Evolutionary conservation across 2,888 invertebrate genomes (phyloP).

Genomic region (Phlogophora meticulosa): DNA sequence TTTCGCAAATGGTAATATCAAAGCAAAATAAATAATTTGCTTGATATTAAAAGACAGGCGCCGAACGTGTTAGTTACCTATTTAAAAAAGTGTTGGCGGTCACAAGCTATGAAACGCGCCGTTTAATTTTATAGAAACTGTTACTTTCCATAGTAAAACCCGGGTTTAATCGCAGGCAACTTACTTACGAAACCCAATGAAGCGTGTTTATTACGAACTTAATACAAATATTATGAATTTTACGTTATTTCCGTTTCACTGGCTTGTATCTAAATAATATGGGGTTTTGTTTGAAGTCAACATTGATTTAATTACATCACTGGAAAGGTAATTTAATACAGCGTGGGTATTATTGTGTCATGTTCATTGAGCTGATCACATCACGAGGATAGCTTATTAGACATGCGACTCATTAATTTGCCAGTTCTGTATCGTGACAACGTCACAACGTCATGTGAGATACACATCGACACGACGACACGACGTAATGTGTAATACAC

Average conservation of each 20-base stretch:
- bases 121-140: too few species aligned
- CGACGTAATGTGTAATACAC: too few species aligned
- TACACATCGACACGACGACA: neutral
- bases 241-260: conserved; percentile 25
- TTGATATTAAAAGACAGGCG: too few species aligned
- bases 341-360: neutral
- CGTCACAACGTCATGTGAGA: too few species aligned
- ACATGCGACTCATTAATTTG: neutral
- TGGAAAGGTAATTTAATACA: conserved; percentile 5
- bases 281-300: conserved; percentile 26
- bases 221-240: conserved; percentile 1
- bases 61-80: too few species aligned
- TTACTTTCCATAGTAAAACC: neutral
- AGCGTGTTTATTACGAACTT: neutral
- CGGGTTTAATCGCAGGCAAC: neutral
- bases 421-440: neutral
- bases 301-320: conserved; percentile 13
- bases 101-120: too few species aligned
- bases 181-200: neutral
- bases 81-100: too few species aligned
- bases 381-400: neutral
- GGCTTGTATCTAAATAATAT: conserved; percentile 11
- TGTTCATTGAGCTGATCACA: conserved; percentile 33
- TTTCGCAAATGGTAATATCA: too few species aligned
- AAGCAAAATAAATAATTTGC: too few species aligned